Percentiles rank a stretch among this genome's conserved stretches.
These are phyloP conservation scores for Bucco capensis DNA, from an alignment of 2,113 vertebrate species.

Conservation along the genomic window DNA sequence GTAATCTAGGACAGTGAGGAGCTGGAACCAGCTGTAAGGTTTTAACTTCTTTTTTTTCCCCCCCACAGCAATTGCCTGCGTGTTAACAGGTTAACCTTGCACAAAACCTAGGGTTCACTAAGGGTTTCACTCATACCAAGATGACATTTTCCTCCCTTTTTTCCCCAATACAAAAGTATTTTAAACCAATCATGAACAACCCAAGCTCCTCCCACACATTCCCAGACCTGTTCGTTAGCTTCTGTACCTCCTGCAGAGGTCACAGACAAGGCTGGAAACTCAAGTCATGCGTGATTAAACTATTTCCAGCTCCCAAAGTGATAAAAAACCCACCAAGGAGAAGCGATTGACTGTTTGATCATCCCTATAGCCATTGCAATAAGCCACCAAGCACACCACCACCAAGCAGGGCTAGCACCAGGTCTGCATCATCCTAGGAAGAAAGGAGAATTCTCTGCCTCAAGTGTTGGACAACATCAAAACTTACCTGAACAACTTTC, in stretches of 20 bases:
- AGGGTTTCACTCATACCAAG: not conserved
- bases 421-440: too few relatives aligned
- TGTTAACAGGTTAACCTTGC: not conserved
- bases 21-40: not conserved
- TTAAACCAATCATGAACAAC: not conserved
- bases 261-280: not conserved
- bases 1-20: not conserved
- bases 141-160: not conserved
- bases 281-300: not conserved
- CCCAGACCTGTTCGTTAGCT: not conserved
- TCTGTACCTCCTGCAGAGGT: not conserved
- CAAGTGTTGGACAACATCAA: too few relatives aligned
- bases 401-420: not conserved
- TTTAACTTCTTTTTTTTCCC: not conserved
- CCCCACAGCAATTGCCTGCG: not conserved
- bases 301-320: not conserved
- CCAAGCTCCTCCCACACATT: not conserved
- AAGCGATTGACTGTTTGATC: not conserved
- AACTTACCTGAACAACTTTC: too few relatives aligned
- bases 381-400: not conserved
- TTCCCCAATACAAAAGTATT: not conserved
- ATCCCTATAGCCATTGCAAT: not conserved
- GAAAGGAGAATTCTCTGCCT: too few relatives aligned
- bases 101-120: not conserved
- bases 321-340: not conserved